Evolutionary conservation across 2,113 vertebrate species (phyloP), one percentile per base, ranked within the genome.

Genomic region (Hyperoodon ampullatus): DNA sequence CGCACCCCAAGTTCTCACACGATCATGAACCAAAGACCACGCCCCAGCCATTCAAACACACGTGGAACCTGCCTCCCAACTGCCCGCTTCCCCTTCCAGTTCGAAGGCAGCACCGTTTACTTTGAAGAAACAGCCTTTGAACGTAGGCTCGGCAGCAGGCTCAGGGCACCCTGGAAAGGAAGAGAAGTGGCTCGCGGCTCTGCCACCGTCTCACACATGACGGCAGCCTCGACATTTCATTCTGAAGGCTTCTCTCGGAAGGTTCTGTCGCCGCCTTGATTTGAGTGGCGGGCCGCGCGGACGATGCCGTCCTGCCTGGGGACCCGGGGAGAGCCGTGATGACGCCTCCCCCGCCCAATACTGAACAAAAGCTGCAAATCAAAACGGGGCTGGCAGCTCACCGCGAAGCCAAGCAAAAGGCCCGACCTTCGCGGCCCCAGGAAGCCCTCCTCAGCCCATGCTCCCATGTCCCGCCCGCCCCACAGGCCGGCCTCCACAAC

Each of bases 401-500:
- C 12, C 75, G 44, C 66, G 18, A 9, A 33, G 58, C 93, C 35
- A 65, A 75, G 90, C 53, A 12, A 24, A 12, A 47, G 93, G 88
- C 68, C 15, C 50, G 68, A 23, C 44, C 88, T 70, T 68, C 42
- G 18, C 0, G n/a, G 30, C 44, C 66, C 30, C 4, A 8, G 18
- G 58, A 26, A 83, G 35, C 50, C 75, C 33, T n/a, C 50, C 53
- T 78, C 6, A 1, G 60, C 60, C 82, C 3, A 11, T 14, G 61
- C 26, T 15, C 30, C 82, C 4, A 7, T 5, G 15, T 19, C 28
- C 55, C 19, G 13, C 55, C 61, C 24, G 11, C 55, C 42, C 6
- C 1, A 21, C 26, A 42, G 23, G 42, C 3, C 0, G 6, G 55
- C n/a, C 8, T 75, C 42, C 19, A 6, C 0, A 0, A 12, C 7